These are phyloP conservation scores for Fragum sueziense DNA, from an alignment of 2,888 invertebrate species.

Conservation along the genomic window DNA sequence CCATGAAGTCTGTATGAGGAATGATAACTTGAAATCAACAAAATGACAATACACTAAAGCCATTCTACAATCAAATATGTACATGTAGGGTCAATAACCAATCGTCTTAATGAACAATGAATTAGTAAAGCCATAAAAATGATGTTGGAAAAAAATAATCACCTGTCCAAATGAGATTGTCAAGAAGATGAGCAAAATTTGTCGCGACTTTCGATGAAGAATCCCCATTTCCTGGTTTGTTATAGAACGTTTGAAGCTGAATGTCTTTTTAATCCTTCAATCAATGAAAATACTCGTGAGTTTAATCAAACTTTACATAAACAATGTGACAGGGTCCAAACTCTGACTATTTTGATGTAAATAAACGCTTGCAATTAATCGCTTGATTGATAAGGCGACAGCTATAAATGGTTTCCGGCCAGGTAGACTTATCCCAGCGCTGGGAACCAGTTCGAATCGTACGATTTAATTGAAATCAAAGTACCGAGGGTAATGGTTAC, in stretches of 20 bases:
- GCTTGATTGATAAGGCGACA: not conserved
- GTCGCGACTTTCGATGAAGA: not conserved
- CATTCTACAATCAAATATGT: no score
- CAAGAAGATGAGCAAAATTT: not conserved
- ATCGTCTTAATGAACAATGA: no score
- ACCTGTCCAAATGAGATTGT: not conserved
- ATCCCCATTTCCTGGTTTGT: not conserved
- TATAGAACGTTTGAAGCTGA: not conserved
- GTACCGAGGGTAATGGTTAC: not conserved
- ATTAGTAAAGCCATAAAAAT: no score
- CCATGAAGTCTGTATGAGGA: no score
- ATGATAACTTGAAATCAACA: no score
- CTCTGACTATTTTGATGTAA: not conserved
- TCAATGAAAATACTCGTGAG: not conserved
- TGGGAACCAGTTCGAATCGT: not conserved
- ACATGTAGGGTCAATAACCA: no score
- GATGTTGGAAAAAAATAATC: not conserved
- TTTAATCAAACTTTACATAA: not conserved
- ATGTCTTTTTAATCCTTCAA: not conserved
- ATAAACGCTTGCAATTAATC: constrained; percentile 4
- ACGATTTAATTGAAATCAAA: constrained; percentile 6
- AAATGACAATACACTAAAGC: no score
- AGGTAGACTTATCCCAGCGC: not conserved
- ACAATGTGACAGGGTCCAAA: not conserved
- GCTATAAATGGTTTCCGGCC: not conserved